Evolutionary conservation across 2,888 invertebrate genomes (phyloP), one percentile per base, ranked within the genome.

Genomic region (Rotaria magnacalcarata): DNA sequence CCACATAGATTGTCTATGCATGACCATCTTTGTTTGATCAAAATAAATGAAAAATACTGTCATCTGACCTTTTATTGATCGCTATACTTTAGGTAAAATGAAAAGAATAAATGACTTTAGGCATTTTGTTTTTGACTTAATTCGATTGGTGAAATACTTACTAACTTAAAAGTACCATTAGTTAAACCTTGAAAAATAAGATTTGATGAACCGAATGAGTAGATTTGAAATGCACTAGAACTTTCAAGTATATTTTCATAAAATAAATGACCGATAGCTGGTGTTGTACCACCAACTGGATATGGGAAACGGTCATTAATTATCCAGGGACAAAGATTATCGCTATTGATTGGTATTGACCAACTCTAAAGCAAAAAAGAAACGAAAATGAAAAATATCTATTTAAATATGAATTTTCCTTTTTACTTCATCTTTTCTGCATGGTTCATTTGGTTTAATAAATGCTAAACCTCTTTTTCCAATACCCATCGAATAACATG

Each of bases 371-470:
- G 27, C 19, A 11, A 74, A 74, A 41, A 74, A 74, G 6, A 52
- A 52, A 14, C 8, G 16, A 52, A 3, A 16, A 16, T 16, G 52
- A 47, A 11, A 47, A 10, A 47, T 34, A 47, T 47, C 47, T 21
- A 21, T 54, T 54, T 21, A 21, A 19, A 21, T 6, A 54, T 54
- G 7, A 21, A 54, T 6, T 6, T 54, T 21, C 21, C 10, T 3
- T 24, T 19, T 80, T 43, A 80, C 80, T n/a, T 80, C 80, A 80
- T 80, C 80, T 80, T 80, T 80, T 47, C 80, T 43, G n/a, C 86
- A 86, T 50, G 47, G 58, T 41, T 86, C 85, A 54, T 86, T 75
- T 50, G 85, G 85, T 60, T 86, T 86, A n/a, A 86, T 86, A 85
- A 86, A 86, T 75, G 56, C 85, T 10, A 86, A 60, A 52, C 86